Conservation (phyloP, 1,140 invertebrate genomes). For the Anoplophora glabripennis region DNA sequence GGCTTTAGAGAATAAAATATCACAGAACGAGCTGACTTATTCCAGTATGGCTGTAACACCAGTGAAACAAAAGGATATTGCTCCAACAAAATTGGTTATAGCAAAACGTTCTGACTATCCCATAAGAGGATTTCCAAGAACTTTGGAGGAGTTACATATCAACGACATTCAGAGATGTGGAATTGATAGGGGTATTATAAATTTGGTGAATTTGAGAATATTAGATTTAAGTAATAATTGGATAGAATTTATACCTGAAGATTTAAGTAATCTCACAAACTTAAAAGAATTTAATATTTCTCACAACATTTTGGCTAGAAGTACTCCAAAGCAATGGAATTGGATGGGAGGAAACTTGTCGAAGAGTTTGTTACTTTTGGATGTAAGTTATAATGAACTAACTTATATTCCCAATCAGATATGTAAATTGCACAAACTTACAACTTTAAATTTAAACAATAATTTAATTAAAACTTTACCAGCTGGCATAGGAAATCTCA, state of each 20-base stretch:
- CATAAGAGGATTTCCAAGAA: slow-evolving; percentile 64
- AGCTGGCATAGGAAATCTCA: slow-evolving; percentile 42
- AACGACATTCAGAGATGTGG: slow-evolving; percentile 59
- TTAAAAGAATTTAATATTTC: slow-evolving; percentile 68
- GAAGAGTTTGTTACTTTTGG: slow-evolving; percentile 52
- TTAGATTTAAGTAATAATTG: slow-evolving; percentile 78
- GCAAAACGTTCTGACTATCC: slow-evolving; percentile 64
- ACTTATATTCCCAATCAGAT: slow-evolving; percentile 59
- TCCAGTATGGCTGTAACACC: slow-evolving; percentile 53
- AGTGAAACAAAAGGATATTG: slow-evolving; percentile 46
- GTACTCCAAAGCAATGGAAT: slow-evolving; percentile 55
- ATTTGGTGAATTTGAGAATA: slow-evolving; percentile 60
- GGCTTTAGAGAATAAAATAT: slow-evolving; percentile 58
- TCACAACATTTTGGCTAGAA: slow-evolving; percentile 65
- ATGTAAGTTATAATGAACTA: slow-evolving; percentile 63
- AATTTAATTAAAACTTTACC: slow-evolving; percentile 57
- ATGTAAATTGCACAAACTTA: slow-evolving; percentile 57
- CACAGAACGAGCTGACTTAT: slow-evolving; percentile 55
- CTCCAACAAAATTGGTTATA: slow-evolving; percentile 60
- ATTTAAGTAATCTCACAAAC: slow-evolving; percentile 64
- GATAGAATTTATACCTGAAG: slow-evolving; percentile 67
- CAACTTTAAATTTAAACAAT: slow-evolving; percentile 55
- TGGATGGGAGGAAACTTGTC: slow-evolving; percentile 58
- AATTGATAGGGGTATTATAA: slow-evolving; percentile 66
- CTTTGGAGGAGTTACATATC: slow-evolving; percentile 58